Percentiles rank a stretch among this genome's conserved stretches.
Conservation (phyloP, 1,140 invertebrate genomes). For the Drosophila miranda region DNA sequence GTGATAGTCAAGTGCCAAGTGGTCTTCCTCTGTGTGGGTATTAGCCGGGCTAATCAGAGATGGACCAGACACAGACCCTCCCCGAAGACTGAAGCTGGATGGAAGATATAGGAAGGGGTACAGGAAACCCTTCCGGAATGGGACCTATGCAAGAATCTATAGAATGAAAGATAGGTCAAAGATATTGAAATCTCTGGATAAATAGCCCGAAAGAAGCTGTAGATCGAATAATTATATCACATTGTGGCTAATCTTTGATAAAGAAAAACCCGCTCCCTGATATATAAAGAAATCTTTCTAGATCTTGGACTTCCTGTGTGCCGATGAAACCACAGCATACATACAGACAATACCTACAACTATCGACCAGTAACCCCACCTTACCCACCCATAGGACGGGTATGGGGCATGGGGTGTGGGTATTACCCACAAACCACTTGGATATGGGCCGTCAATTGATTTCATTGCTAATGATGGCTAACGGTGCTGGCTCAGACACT, state of each 20-base stretch:
- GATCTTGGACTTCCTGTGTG: slow-evolving; percentile 65
- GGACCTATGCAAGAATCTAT: too few relatives aligned
- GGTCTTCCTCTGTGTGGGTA: slow-evolving; percentile 42
- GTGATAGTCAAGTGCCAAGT: slow-evolving; percentile 47
- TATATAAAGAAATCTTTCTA: slow-evolving; percentile 23
- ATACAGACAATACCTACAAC: slow-evolving; percentile 3
- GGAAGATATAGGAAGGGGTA: not conserved
- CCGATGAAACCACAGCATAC: slow-evolving; percentile 19
- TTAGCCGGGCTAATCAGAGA: slow-evolving; percentile 63
- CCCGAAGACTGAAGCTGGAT: not conserved
- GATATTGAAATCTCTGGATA: not conserved
- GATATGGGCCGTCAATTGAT: slow-evolving; percentile 76
- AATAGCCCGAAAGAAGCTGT: not conserved
- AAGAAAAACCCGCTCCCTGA: slow-evolving; percentile 7
- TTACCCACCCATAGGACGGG: slow-evolving; percentile 13
- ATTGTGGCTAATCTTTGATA: not conserved
- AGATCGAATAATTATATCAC: not conserved
- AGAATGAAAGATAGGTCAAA: not conserved
- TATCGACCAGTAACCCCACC: slow-evolving; percentile 8
- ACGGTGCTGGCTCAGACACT: slow-evolving; percentile 68
- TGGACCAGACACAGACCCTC: slow-evolving; percentile 27
- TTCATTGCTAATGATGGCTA: slow-evolving; percentile 75
- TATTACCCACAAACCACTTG: slow-evolving; percentile 36
- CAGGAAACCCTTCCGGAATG: too few relatives aligned
- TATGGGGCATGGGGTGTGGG: not conserved